These are phyloP conservation scores for Melanotaenia trifasciata DNA, from an alignment of 2,797 vertebrate species.

Conservation along the genomic window DNA sequence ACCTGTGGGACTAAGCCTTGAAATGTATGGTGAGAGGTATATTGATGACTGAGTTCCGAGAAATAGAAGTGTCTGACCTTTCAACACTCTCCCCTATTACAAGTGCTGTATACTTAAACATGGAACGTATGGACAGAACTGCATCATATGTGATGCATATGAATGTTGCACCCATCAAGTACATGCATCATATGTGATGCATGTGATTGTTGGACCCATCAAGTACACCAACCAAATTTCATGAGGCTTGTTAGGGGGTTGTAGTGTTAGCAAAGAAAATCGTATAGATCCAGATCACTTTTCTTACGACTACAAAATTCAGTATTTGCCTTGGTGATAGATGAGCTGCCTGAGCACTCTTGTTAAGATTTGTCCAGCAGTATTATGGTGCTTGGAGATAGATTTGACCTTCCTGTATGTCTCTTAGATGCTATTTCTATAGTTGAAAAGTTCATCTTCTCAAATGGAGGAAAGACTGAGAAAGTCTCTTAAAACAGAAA, in stretches of 20 bases:
- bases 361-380: slow-evolving; percentile 40
- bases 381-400: slow-evolving; percentile 47
- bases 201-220: too few relatives aligned
- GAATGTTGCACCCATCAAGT: too few relatives aligned
- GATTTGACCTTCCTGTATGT: slow-evolving; percentile 67
- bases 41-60: slow-evolving; percentile 79
- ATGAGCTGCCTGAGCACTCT: background rate
- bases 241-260: background rate
- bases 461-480: slow-evolving; percentile 39
- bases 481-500: slow-evolving; percentile 49
- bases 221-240: background rate
- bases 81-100: slow-evolving; percentile 54
- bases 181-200: background rate
- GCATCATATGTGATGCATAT: background rate
- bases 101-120: slow-evolving; percentile 23
- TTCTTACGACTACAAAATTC: background rate
- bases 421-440: slow-evolving; percentile 54
- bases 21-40: slow-evolving; percentile 77
- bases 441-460: slow-evolving; percentile 78
- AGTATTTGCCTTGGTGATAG: background rate
- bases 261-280: background rate
- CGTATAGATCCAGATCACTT: background rate
- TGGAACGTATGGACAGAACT: slow-evolving; percentile 10
- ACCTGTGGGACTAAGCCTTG: slow-evolving; percentile 70
- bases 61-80: slow-evolving; percentile 77